Conservation (phyloP, 1,140 invertebrate species). For the Schlechtendalia chinensis region DNA sequence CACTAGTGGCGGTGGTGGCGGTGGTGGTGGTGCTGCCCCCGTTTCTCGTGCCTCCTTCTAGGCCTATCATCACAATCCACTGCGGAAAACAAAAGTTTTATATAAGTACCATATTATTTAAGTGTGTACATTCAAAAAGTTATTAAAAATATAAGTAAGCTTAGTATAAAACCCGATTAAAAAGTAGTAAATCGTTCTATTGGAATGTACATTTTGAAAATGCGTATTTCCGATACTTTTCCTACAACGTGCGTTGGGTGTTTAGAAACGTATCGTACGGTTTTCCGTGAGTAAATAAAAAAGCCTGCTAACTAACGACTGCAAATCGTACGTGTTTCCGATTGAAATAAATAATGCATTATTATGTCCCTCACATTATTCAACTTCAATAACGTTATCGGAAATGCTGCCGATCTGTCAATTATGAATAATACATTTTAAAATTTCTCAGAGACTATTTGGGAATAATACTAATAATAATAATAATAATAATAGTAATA, state of each 20-base stretch:
- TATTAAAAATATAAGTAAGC: no score
- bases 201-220: no score
- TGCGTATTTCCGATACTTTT: neutral
- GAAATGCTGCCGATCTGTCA: neutral
- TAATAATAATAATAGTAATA: no score
- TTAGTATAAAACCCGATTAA: no score
- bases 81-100: neutral
- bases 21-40: neutral
- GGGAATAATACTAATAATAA: neutral
- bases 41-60: slow-evolving; percentile 42
- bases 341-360: slow-evolving; percentile 15
- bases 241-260: neutral
- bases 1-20: slow-evolving; percentile 33
- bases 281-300: no score
- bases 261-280: slow-evolving; percentile 5
- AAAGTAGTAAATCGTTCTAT: no score
- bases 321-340: neutral
- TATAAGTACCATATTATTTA: neutral
- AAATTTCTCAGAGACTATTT: neutral
- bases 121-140: no score
- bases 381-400: neutral
- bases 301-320: no score
- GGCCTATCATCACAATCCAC: slow-evolving; percentile 45
- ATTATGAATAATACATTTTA: slow-evolving; percentile 17
- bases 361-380: neutral